Conservation (phyloP, 92 coral and sea anemone species). For the Epizoanthus fatuus region DNA sequence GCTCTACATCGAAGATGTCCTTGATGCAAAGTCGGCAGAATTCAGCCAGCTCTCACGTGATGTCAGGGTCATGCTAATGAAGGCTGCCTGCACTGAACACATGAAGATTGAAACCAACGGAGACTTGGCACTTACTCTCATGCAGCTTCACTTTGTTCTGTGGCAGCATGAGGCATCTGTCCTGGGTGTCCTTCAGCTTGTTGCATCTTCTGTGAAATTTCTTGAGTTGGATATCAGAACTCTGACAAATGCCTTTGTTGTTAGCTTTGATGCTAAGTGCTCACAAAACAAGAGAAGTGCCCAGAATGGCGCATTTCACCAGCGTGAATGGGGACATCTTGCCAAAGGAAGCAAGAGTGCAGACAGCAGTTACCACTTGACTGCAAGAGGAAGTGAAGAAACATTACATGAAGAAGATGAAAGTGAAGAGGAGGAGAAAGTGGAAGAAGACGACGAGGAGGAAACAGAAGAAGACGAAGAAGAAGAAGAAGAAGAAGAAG, state of each 20-base stretch:
- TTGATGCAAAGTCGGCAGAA: conserved; percentile 54
- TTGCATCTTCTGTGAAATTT: conserved; percentile 26
- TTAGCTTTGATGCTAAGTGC: conserved; percentile 35
- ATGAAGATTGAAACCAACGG: conserved; percentile 22
- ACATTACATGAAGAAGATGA: conserved; percentile 6
- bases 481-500: no score
- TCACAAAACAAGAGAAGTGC: background rate
- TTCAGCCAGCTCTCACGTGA: conserved; percentile 40
- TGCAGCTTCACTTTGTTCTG: conserved; percentile 51
- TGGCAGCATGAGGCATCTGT: conserved; percentile 57
- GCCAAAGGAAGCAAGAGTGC: background rate
- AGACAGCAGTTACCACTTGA: no score
- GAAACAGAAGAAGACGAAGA: no score
- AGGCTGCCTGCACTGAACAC: conserved; percentile 64
- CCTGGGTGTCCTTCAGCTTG: conserved; percentile 56
- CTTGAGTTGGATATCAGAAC: conserved; percentile 29
- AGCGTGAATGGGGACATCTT: background rate
- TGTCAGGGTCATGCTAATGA: conserved; percentile 46
- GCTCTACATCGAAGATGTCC: conserved; percentile 56
- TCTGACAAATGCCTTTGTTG: conserved; percentile 27
- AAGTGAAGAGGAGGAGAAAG: no score
- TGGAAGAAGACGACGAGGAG: no score
- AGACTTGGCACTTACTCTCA: conserved; percentile 14
- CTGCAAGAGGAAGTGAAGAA: background rate
- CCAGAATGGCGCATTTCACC: background rate